Base-by-base conservation (phyloP, 2,113 vertebrate genomes). In the Megaleporinus macrocephalus region DNA sequence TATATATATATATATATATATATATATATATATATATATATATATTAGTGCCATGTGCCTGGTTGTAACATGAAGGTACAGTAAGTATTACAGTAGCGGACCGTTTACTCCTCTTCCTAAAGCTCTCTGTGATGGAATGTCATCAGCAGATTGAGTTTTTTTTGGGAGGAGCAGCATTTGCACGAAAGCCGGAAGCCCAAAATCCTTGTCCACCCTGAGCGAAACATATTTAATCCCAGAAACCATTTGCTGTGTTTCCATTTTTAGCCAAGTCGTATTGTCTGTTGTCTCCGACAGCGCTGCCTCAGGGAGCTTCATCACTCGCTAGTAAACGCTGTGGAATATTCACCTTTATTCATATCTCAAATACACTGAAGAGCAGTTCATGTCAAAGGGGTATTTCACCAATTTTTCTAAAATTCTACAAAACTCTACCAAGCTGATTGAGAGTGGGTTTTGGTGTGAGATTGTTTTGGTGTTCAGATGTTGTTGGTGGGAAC, bases 171-270 rank as follows among this genome's bases (percentile, higher is more conserved):
- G 57, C 27, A 13, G 33, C 36, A 79, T 83, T 77, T 83, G 70
- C 26, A 66, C 49, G 47, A 30, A 85, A 78, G 66, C 63, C n/a
- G 29, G 53, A 86, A 82, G 71, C 51, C 30, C 13, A 33, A 69
- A 83, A 72, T 77, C 76, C 77, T 80, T 74, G 71, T 66, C 47
- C 33, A 83, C 70, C 71, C 71, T 78, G 24, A n/a, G 33, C 29
- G 11, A 61, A 76, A 76, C 57, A 71, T 81, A 73, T 84, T 66
- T 83, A 83, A 83, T 83, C 78, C 76, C 66, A 71, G 15, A 41
- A 74, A 47, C 41, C 51, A 66, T 78, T 73, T 61, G 49, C n/a
- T 59, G 27, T 82, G 47, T 82, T 84, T 80, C 62, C 16, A 69
- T 57, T 83, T 81, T 73, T 76, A 76, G 55, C 36, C 41, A 29